Evolutionary conservation across 2,113 vertebrate species (phyloP), one percentile per base, ranked within the genome.

Genomic region (Ornithorhynchus anatinus): DNA sequence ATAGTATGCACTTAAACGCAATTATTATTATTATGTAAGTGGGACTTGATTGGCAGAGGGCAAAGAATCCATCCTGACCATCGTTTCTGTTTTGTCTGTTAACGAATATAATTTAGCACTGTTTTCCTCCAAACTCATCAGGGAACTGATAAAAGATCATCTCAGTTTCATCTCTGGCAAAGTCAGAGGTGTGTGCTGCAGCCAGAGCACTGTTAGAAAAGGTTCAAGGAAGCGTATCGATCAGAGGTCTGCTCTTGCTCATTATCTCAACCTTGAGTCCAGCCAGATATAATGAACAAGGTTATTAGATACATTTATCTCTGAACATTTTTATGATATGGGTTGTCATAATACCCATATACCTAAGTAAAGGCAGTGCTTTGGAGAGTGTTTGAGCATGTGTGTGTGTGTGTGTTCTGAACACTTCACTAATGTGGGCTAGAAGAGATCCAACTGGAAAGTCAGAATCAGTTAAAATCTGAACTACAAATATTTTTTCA

Each of bases 141-240:
- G 75, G 66, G 82, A 80, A 86, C 68, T 62, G 57, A 80, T 79
- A 84, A 80, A 85, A 78, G 69, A 68, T 83, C 79, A 70, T 79
- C 76, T 80, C 72, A 77, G 80, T 79, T 80, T 37, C 53, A 10
- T 68, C 76, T 81, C 36, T 80, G 75, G 60, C 59, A 65, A 48
- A 36, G 32, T 1, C 23, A 43, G 65, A 81, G 66, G 80, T 84
- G 73, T 57, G 87, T 82, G 59, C 63, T 40, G 23, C 0, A 0
- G 42, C 29, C 65, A 72, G 19, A 44, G 14, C 37, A 33, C 65
- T 50, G 19, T 48, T 65, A 66, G 59, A 48, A 82, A 69, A 47
- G 64, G 52, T 84, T 84, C 42, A 15, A 38, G 23, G n/a, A 25
- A n/a, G 79, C 52, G 47, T 81, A 54, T 68, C 57, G 10, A 6